Conservation (phyloP, 2,113 vertebrate genomes). For the Potamarius usumacintae region DNA sequence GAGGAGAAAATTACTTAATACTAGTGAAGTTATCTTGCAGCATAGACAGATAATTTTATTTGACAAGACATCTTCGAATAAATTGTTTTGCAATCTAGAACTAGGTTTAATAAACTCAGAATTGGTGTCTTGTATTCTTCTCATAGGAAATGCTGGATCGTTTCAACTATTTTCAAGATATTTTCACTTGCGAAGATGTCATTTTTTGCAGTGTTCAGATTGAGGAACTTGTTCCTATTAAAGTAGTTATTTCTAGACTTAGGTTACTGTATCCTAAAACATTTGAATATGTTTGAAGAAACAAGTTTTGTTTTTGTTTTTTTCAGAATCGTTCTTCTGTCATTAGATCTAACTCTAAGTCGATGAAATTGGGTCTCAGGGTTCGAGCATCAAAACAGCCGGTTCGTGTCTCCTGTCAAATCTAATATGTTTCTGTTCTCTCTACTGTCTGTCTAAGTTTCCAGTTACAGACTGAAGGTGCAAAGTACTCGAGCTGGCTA, state of each 20-base stretch:
- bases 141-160: no score
- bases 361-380: neutral
- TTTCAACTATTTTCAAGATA: no score
- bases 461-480: slow-evolving; percentile 46
- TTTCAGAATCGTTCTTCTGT: neutral
- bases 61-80: no score
- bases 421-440: slow-evolving; percentile 1
- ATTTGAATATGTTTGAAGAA: no score
- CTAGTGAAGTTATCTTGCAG: no score
- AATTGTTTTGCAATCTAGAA: no score
- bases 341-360: neutral
- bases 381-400: neutral
- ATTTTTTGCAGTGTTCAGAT: neutral
- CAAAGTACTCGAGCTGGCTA: slow-evolving; percentile 46
- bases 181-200: no score
- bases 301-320: no score
- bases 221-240: neutral
- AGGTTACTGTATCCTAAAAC: neutral
- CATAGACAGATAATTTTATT: no score
- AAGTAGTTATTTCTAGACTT: neutral
- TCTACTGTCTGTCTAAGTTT: slow-evolving; percentile 38
- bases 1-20: no score
- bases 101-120: no score
- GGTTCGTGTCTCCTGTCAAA: neutral
- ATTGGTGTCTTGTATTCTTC: no score